Evolutionary conservation across 1,140 invertebrate genomes (phyloP), one percentile per base, ranked within the genome.

Genomic region (Sarcophaga bullata): DNA sequence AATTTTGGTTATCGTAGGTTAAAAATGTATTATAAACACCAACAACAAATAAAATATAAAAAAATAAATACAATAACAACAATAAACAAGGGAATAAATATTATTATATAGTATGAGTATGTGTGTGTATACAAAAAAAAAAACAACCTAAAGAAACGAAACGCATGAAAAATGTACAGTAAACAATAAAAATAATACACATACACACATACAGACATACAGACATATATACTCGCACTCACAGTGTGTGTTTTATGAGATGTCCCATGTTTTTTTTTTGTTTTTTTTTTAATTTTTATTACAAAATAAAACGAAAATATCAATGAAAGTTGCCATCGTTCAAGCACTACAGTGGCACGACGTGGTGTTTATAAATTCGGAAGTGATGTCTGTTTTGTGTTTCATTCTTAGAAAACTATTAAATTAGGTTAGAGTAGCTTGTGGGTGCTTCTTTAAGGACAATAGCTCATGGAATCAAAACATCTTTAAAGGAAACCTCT

Each of bases 1-100:
- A 81, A 47, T 73, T 81, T 81, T 25, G 81, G 81, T 81, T 81
- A 72, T 72, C 81, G 72, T 81, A 81, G 81, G 81, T 81, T 81
- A 72, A 68, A 62, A 80, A 80, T n/a, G 50, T 17, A 58, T 47
- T 50, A 80, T 49, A 9, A 50, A 54, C 19, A 80, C 37, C 49
- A 58, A 54, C 7, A 46, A 80, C 25, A 58, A 62, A 54, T 11
- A 80, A 80, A 46, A 80, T n/a, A n/a, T n/a, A 80, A 19, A 17
- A 52, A 48, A 76, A 76, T 7, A 72, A 8, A 72, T 11, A 72
- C 62, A 72, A 72, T 9, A 72, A 72, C 62, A 72, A 72, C 19
- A 72, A 58, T 58, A 58, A 58, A 58, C 8, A 68, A 68, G 62
- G 62, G 62, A 68, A 68, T 68, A 58, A n/a, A 15, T 58, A n/a